Conservation (phyloP, 2,113 vertebrate species). For the Galeopterus variegatus region DNA sequence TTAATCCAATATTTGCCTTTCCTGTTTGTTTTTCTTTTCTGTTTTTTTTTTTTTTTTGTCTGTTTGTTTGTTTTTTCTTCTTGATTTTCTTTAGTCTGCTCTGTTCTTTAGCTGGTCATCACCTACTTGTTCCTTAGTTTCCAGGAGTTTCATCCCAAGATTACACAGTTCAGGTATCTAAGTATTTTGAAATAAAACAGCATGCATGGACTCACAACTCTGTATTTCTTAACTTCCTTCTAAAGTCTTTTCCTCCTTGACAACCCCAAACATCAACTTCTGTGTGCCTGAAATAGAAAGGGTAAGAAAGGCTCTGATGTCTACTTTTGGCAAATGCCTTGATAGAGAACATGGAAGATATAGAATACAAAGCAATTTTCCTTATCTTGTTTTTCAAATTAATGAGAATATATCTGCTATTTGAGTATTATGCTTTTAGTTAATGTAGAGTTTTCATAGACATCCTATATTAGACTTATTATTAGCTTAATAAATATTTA, state of each 20-base stretch:
- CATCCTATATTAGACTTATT: not conserved
- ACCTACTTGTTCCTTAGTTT: not conserved
- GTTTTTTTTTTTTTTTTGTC: too few species aligned
- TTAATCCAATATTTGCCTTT: not conserved
- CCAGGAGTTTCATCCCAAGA: not conserved
- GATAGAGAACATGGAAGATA: not conserved
- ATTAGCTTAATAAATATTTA: not conserved
- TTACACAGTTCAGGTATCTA: not conserved
- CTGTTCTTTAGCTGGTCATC: not conserved
- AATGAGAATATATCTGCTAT: not conserved
- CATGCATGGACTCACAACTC: not conserved
- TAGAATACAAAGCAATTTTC: not conserved
- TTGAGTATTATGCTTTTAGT: not conserved
- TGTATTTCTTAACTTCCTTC: not conserved
- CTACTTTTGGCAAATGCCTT: not conserved
- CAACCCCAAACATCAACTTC: not conserved
- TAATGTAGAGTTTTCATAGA: not conserved
- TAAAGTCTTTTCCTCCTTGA: not conserved
- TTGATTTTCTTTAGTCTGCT: not conserved
- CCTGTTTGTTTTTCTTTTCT: not conserved
- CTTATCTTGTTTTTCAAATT: not conserved
- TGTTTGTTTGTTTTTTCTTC: too few species aligned
- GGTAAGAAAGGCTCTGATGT: too few species aligned
- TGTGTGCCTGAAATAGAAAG: not conserved
- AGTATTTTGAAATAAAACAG: not conserved